Percentiles rank a stretch among this genome's conserved stretches.
Evolutionary conservation across 2,888 invertebrate genomes (phyloP).

Genomic region (Linnaemya tessellans): DNA sequence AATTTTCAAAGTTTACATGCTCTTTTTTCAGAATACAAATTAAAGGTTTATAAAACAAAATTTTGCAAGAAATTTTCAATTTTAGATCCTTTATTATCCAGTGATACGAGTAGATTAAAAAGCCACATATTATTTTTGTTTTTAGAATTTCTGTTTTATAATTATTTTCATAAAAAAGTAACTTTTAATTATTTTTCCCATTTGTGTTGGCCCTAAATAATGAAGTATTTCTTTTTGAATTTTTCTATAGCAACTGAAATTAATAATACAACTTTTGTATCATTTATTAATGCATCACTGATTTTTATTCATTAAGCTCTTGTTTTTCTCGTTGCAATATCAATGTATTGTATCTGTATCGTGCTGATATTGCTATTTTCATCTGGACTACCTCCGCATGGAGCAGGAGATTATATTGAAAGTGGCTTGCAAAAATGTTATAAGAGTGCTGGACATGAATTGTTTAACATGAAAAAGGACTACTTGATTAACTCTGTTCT

Average conservation of each 20-base stretch:
- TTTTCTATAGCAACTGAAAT: conserved; percentile 29
- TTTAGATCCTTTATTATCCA: too few species aligned
- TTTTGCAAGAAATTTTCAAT: too few species aligned
- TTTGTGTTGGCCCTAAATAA: conserved; percentile 6
- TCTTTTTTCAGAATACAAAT: too few species aligned
- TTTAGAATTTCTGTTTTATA: background rate
- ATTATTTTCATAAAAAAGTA: too few species aligned
- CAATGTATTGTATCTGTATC: conserved; percentile 8
- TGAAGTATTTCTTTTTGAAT: background rate
- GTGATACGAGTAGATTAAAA: too few species aligned
- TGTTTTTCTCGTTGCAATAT: conserved; percentile 16
- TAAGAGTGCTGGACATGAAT: conserved; percentile 2
- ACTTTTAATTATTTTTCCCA: conserved; percentile 3
- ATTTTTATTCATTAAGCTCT: conserved; percentile 50
- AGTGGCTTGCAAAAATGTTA: conserved; percentile 1
- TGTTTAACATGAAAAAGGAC: conserved; percentile 51
- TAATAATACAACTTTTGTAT: conserved; percentile 39
- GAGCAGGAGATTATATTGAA: conserved; percentile 8
- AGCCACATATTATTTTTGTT: background rate
- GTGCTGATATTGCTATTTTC: conserved; percentile 15
- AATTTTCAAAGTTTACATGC: too few species aligned
- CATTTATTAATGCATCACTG: conserved; percentile 54
- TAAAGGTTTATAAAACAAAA: too few species aligned
- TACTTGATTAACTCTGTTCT: conserved; percentile 50
- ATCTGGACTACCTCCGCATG: background rate